Conservation (phyloP, 37 sponge, comb jelly and placozoan genomes). For the Aplysina aerophoba region DNA sequence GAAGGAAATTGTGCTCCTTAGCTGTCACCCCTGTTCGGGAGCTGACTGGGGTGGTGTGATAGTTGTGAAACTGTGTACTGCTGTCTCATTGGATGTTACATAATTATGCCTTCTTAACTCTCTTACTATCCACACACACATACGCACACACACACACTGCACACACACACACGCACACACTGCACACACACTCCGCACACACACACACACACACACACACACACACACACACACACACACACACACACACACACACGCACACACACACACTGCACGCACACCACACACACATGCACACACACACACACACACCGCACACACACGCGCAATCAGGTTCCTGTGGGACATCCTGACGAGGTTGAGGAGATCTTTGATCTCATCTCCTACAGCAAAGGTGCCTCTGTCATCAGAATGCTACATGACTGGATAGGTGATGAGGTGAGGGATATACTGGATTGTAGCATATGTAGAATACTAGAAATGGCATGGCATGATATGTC, state of each 20-base stretch:
- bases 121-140: background rate
- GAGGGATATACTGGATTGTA: background rate
- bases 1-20: too few species aligned
- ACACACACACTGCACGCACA: background rate
- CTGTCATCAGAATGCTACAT: slow-evolving; percentile 89
- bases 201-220: slow-evolving; percentile 8
- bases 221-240: background rate
- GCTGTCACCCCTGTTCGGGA: too few species aligned
- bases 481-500: too few species aligned
- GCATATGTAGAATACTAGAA: too few species aligned
- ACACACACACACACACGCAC: too few species aligned
- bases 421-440: slow-evolving; percentile 90
- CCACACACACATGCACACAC: background rate
- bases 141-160: background rate
- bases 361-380: slow-evolving; percentile 98
- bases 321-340: slow-evolving; percentile 54
- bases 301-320: too few species aligned
- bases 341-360: slow-evolving; percentile 89
- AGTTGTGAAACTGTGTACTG: too few species aligned
- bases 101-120: too few species aligned
- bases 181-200: background rate
- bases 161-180: background rate
- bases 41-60: too few species aligned
- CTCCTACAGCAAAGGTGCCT: slow-evolving; percentile 94
- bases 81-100: too few species aligned